Evolutionary conservation across 2,113 vertebrate genomes (phyloP), one percentile per base, ranked within the genome.

Genomic region (Amphiprion percula): DNA sequence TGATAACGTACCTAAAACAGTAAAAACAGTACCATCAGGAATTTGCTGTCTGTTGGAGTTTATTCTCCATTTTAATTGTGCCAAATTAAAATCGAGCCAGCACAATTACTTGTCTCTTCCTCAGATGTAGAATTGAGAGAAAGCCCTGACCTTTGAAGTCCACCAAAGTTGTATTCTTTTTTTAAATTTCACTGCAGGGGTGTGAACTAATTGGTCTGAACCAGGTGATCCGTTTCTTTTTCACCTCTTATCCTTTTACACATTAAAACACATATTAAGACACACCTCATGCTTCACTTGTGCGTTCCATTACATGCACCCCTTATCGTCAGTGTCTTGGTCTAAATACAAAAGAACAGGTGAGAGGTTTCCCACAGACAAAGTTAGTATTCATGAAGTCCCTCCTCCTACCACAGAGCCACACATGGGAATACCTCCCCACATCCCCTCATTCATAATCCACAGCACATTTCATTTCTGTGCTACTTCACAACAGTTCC

Each of bases 371-470:
- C 44, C 16, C 41, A 55, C 12, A 16, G 74, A 15, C 59, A 54
- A 9, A 33, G 58, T 82, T 75, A 44, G 21, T 46, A 82, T 80
- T 78, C 69, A 39, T 53, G 23, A 46, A 63, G 10, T 61, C 16
- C 26, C 50, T 82, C 41, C 60, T 10, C 5, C 23, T 21, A 21
- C 44, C 50, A 33, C 14, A 9, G 14, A 79, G 50, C 37, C 5
- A 37, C 55, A 39, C 60, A 2, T 7, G 52, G 67, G 61, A 77
- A 44, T 11, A 39, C 23, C n/a, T 58, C 33, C 37, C 24, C 47
- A 4, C 69, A 21, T 46, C 23, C 26, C 67, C 74, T 82, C 55
- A 83, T 85, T 85, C 56, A 80, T 55, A 85, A 59, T 77, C 80
- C 77, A 70, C 5, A 61, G 49, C 44, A 21, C 41, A 10, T 55